Percentiles rank a stretch among this genome's conserved stretches.
Evolutionary conservation across 2,888 invertebrate genomes (phyloP).

Genomic region (Dioctria rufipes): DNA sequence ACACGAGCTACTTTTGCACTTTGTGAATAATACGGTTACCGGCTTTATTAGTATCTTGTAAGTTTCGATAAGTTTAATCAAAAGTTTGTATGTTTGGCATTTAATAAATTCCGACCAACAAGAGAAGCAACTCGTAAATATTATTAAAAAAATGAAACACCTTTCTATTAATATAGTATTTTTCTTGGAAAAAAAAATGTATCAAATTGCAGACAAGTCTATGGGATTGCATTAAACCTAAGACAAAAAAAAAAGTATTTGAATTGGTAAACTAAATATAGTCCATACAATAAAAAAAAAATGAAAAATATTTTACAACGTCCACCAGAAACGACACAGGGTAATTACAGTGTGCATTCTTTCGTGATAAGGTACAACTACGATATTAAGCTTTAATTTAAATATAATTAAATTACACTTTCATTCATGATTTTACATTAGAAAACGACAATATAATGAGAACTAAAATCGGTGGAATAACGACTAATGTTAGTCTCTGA

Average conservation of each 20-base stretch:
- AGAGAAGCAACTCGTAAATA: background rate
- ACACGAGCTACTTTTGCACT: no score
- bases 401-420: slow-evolving; percentile 47
- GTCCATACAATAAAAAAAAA: background rate
- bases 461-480: slow-evolving; percentile 52
- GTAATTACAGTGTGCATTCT: slow-evolving; percentile 11
- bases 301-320: slow-evolving; percentile 14
- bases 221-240: slow-evolving; percentile 28
- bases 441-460: slow-evolving; percentile 1
- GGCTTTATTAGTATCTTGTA: no score
- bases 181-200: slow-evolving; percentile 36
- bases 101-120: background rate
- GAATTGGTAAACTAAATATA: background rate
- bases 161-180: slow-evolving; percentile 41
- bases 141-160: slow-evolving; percentile 10
- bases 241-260: background rate
- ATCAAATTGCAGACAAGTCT: slow-evolving; percentile 36
- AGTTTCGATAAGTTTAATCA: no score
- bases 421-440: slow-evolving; percentile 41
- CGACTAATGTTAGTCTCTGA: slow-evolving; percentile 68
- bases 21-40: no score
- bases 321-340: slow-evolving; percentile 10
- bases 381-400: slow-evolving; percentile 30
- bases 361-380: slow-evolving; percentile 21
- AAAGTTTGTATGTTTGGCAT: no score